Evolutionary conservation across 2,888 invertebrate species (phyloP).

Genomic region (Myopa testacea): DNA sequence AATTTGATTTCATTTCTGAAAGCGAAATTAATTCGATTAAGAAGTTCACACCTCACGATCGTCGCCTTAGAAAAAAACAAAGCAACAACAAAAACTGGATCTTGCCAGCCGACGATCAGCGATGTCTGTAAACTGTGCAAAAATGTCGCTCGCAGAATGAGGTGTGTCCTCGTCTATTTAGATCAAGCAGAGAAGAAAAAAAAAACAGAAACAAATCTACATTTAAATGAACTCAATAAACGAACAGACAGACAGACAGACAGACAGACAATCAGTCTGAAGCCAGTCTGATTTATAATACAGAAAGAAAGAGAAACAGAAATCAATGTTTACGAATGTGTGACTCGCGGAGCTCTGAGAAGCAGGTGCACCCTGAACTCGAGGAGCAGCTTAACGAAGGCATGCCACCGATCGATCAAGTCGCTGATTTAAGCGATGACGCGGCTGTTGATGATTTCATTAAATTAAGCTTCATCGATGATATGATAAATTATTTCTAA

Average conservation of each 20-base stretch:
- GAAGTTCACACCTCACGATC: constrained; percentile 14
- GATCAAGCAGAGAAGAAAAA: background rate
- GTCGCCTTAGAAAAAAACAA: background rate
- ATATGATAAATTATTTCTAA: background rate
- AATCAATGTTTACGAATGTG: no score
- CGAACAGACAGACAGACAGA: background rate
- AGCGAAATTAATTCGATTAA: constrained; percentile 12
- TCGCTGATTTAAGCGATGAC: background rate
- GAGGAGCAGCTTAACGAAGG: background rate
- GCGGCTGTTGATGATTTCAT: constrained; percentile 3
- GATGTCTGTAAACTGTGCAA: background rate
- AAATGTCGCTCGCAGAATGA: background rate
- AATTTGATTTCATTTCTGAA: background rate
- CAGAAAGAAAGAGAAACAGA: no score
- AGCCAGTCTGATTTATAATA: no score
- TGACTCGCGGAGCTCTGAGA: no score
- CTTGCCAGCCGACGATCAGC: no score
- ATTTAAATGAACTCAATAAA: background rate
- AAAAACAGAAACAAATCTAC: background rate
- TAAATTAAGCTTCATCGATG: background rate
- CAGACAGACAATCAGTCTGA: background rate
- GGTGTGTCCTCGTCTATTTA: constrained; percentile 4
- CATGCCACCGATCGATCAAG: background rate
- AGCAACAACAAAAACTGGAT: background rate
- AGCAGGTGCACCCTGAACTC: no score